A percentile compares a stretch with the other conserved stretches of the same genome.
Evolutionary conservation across 1,140 invertebrate genomes (phyloP).

Genomic region (Cyrtorhinus lividipennis): DNA sequence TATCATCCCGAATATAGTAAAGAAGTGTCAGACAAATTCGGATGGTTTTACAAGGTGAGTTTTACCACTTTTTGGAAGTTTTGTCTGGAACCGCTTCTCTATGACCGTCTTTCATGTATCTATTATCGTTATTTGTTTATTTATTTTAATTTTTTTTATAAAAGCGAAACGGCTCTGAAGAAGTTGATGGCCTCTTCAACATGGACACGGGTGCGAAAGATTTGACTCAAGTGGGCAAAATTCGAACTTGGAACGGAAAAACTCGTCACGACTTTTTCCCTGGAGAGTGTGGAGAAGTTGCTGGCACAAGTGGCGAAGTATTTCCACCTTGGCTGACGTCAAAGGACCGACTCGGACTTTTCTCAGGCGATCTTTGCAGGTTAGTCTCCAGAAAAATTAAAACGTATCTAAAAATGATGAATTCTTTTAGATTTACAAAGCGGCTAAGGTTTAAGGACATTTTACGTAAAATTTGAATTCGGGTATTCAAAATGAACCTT

Average conservation of each 20-base stretch:
- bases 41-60: constrained; percentile 60
- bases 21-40: constrained; percentile 59
- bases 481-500: no score
- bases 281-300: constrained; percentile 38
- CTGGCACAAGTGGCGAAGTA: constrained; percentile 61
- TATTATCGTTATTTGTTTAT: background rate
- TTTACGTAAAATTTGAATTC: no score
- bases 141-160: background rate
- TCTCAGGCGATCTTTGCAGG: constrained; percentile 53
- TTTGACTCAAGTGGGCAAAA: constrained; percentile 43
- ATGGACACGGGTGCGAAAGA: constrained; percentile 48
- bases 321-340: constrained; percentile 45
- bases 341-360: constrained; percentile 38
- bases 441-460: no score
- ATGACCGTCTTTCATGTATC: background rate
- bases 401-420: background rate
- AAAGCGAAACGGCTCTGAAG: constrained; percentile 55
- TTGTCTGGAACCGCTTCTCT: no score
- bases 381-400: no score
- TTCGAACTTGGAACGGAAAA: constrained; percentile 51
- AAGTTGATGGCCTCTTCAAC: constrained; percentile 49
- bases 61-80: constrained; percentile 26
- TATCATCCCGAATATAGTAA: constrained; percentile 44
- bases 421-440: background rate
- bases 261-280: constrained; percentile 42